Base-by-base conservation (phyloP, 2,888 invertebrate genomes). In the Spisula subtruncata region DNA sequence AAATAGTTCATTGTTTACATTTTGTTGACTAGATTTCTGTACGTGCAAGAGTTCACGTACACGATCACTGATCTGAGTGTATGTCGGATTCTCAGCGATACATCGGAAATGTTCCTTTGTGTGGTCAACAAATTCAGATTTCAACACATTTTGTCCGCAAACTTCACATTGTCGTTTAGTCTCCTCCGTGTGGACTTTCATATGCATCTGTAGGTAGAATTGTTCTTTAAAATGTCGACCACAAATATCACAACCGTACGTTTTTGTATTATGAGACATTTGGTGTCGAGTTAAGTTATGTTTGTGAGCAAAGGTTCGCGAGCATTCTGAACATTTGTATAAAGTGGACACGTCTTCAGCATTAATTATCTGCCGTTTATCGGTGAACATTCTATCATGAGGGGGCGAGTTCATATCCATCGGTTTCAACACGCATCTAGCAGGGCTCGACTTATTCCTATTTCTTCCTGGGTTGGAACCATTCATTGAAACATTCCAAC, bases 191-290 rank as follows among this genome's bases (percentile, higher is more conserved):
- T 92, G 92, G 8, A 86, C 80, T 48, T 90, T 90, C 83, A 85
- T 86, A 20, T 92, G 92, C 92, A 92, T 92, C 71, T 92, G 89
- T 5, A 92, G 89, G 56, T 92, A 92, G 48, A 89, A 92, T 2
- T 29, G 79, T 29, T 89, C 92, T 51, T 90, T 92, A 54, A 92
- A 92, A 1, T 48, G 54, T 32, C 90, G 35, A 1, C 83, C 32
- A 83, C 92, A 92, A 6, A 87, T n/a, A n/a, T 29, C 29, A 60
- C 92, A 92, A 35, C 80, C 41, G 32, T 80, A 79, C 6, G 84
- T 56, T 51, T 90, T 92, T 8, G 84, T 56, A 87, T 82, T 90
- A 46, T 92, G 92, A 6, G 89, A 89, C 89, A 92, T 89, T 51
- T 83, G 89, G 83, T 92, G 92, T 12, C 90, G 86, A 48, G 89